These are phyloP conservation scores for Pagetopsis macropterus DNA, from an alignment of 2,797 vertebrate genomes.

Conservation along the genomic window DNA sequence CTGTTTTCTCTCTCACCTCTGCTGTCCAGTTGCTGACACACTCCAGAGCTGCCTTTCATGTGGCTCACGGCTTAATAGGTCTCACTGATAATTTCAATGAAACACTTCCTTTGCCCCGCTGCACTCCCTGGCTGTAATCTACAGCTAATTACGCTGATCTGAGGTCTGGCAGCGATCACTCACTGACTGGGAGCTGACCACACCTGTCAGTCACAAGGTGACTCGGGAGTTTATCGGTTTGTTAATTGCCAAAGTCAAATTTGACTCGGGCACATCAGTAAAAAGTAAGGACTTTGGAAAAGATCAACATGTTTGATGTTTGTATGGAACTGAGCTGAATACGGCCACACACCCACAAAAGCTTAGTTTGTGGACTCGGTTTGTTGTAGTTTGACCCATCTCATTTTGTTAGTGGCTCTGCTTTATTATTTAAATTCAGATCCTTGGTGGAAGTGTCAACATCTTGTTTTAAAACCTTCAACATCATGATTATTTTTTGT, in stretches of 20 bases:
- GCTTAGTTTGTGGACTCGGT: not conserved
- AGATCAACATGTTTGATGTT: not conserved
- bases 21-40: slow-evolving; percentile 78
- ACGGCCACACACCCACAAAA: not conserved
- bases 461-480: not conserved
- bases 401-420: not conserved
- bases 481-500: not conserved
- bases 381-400: not conserved
- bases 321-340: not conserved
- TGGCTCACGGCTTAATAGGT: slow-evolving; percentile 86
- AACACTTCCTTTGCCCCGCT: slow-evolving; percentile 79
- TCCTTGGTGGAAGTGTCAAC: not conserved
- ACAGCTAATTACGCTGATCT: slow-evolving; percentile 78
- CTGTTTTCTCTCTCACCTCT: slow-evolving; percentile 84
- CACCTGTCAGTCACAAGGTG: slow-evolving; percentile 63
- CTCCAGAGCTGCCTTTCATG: slow-evolving; percentile 91
- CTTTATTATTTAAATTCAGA: not conserved
- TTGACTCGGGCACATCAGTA: not conserved
- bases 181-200: slow-evolving; percentile 54
- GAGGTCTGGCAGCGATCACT: slow-evolving; percentile 73
- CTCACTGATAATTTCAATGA: slow-evolving; percentile 88
- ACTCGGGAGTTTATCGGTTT: slow-evolving; percentile 18
- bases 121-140: slow-evolving; percentile 67
- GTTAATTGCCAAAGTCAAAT: slow-evolving; percentile 47
- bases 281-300: not conserved